phyloP scores from a whole-genome alignment of 2,113 vertebrate genomes.

The Ammodramus savannarum region DNA sequence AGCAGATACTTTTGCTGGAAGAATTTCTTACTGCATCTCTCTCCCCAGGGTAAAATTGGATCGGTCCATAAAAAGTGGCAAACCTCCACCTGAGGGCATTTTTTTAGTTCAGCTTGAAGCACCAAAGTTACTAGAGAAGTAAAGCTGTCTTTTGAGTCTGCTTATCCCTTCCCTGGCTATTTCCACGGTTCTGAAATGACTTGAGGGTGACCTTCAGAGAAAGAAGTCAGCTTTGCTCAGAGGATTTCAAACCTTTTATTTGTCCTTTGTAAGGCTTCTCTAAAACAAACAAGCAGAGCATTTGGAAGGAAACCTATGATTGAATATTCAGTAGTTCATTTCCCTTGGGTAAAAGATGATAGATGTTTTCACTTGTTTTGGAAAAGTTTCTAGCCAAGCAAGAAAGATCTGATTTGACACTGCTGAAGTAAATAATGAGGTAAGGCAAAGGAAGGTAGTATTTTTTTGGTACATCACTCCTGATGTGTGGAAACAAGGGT shows the following conservation, averaged over 20 bases:
- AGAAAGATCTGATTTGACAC: neutral
- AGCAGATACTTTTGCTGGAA: neutral
- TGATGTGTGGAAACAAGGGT: neutral
- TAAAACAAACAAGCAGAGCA: neutral
- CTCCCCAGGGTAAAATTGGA: neutral
- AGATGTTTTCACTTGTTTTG: neutral
- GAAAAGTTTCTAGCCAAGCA: neutral
- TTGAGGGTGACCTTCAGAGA: neutral
- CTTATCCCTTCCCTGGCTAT: neutral
- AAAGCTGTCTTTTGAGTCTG: neutral
- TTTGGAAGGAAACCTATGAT: neutral
- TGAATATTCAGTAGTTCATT: neutral
- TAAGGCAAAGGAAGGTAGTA: neutral
- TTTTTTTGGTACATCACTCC: neutral
- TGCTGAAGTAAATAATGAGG: neutral
- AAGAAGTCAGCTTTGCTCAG: neutral
- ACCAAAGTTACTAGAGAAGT: neutral
- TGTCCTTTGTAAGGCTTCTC: neutral
- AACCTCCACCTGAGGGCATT: neutral
- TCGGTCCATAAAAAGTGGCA: neutral
- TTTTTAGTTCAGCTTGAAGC: neutral
- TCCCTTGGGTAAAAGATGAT: neutral
- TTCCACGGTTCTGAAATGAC: neutral
- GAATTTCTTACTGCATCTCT: neutral
- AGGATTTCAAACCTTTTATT: neutral